Percentiles rank a stretch among this genome's conserved stretches.
Evolutionary conservation across 2,888 invertebrate species (phyloP).

Genomic region (Patella caerulea): DNA sequence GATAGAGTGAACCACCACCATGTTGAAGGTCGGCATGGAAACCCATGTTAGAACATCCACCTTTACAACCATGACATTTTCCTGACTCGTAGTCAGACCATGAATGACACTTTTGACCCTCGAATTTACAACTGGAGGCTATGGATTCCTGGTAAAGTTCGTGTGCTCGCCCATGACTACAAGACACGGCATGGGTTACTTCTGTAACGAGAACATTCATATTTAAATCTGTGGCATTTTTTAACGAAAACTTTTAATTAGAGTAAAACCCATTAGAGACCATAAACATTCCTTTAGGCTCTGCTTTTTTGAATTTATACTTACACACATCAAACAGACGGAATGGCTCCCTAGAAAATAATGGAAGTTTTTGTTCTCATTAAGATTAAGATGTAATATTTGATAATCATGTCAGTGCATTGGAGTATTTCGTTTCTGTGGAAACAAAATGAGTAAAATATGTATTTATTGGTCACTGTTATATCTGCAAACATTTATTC

Average conservation of each 20-base stretch:
- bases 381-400: too few species aligned
- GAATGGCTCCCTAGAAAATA: background rate
- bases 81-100: conserved; percentile 46
- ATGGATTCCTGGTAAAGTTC: conserved; percentile 50
- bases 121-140: conserved; percentile 48
- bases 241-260: too few species aligned
- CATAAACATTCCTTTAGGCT: background rate
- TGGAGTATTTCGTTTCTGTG: too few species aligned
- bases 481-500: too few species aligned
- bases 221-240: too few species aligned
- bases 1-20: conserved; percentile 47
- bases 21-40: conserved; percentile 43
- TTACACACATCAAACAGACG: background rate
- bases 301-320: background rate
- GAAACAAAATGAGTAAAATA: too few species aligned
- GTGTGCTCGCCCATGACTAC: conserved; percentile 49
- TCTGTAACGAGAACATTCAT: conserved; percentile 10
- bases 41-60: conserved; percentile 56
- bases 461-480: too few species aligned
- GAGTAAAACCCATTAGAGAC: background rate
- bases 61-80: conserved; percentile 46
- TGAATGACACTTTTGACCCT: conserved; percentile 41
- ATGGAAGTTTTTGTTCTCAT: too few species aligned
- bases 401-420: too few species aligned
- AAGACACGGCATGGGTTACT: conserved; percentile 34